Percentiles rank a stretch among this genome's conserved stretches.
phyloP scores from a whole-genome alignment of 2,797 vertebrate genomes.

The Gadopsis bispinosus region DNA sequence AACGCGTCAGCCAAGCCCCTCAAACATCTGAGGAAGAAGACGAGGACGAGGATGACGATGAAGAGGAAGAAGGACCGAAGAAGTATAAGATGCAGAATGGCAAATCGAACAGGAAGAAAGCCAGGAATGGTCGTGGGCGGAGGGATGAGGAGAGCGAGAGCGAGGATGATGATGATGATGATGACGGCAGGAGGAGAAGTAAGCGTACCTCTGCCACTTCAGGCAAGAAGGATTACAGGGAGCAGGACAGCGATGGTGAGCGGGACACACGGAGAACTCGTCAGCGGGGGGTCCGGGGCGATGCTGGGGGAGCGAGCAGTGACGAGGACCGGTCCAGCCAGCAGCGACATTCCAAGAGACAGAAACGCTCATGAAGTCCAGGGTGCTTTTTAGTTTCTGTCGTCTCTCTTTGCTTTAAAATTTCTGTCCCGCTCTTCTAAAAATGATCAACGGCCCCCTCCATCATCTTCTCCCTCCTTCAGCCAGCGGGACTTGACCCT shows the following conservation, averaged over 20 bases:
- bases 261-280: conserved; percentile 83
- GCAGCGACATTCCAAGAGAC: conserved; percentile 88
- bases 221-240: conserved; percentile 81
- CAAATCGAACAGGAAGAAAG: conserved; percentile 63
- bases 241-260: conserved; percentile 91
- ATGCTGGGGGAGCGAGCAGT: conserved; percentile 64
- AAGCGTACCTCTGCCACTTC: conserved; percentile 73
- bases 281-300: conserved; percentile 52
- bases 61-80: conserved; percentile 79
- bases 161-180: conserved; percentile 40
- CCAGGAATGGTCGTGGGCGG: conserved; percentile 27
- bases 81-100: conserved; percentile 75
- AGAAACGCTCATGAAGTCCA: conserved; percentile 82
- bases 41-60: conserved; percentile 74
- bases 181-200: conserved; percentile 84
- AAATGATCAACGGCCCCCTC: conserved; percentile 39
- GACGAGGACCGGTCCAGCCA: conserved; percentile 77
- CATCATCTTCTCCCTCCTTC: conserved; percentile 43
- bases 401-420: conserved; percentile 60
- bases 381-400: conserved; percentile 55
- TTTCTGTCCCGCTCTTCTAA: conserved; percentile 49
- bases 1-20: conserved; percentile 69
- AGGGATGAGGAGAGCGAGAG: conserved; percentile 60
- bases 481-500: conserved; percentile 71
- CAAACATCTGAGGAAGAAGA: conserved; percentile 68